phyloP scores from a whole-genome alignment of 2,888 invertebrate species.

The Ariolimax columbianus region DNA sequence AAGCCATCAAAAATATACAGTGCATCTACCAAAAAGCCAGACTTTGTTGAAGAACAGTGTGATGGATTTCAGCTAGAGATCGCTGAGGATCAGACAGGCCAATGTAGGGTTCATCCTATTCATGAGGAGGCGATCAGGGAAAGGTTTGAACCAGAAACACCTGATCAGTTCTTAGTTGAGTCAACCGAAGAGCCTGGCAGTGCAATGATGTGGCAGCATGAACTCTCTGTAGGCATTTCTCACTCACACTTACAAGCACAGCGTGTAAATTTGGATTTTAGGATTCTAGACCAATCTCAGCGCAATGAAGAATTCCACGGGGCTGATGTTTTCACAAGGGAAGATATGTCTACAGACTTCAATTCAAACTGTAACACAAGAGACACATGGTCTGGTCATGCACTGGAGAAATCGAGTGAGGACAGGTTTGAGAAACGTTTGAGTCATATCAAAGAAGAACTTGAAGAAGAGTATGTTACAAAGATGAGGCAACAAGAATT shows the following conservation, averaged over 20 bases:
- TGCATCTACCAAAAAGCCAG: slow-evolving; percentile 22
- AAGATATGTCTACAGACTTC: neutral
- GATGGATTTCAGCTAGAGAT: slow-evolving; percentile 48
- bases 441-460: slow-evolving; percentile 65
- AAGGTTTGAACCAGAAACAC: slow-evolving; percentile 55
- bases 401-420: slow-evolving; percentile 1
- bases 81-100: neutral
- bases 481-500: slow-evolving; percentile 62
- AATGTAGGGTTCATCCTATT: slow-evolving; percentile 44
- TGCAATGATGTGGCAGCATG: slow-evolving; percentile 43
- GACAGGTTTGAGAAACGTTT: slow-evolving; percentile 49
- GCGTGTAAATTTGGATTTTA: slow-evolving; percentile 32
- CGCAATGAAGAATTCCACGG: neutral
- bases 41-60: slow-evolving; percentile 48
- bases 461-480: slow-evolving; percentile 65
- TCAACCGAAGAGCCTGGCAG: slow-evolving; percentile 46
- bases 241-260: slow-evolving; percentile 17
- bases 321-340: neutral
- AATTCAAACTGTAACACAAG: slow-evolving; percentile 22
- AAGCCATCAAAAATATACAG: neutral
- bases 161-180: slow-evolving; percentile 36
- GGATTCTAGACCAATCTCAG: slow-evolving; percentile 3
- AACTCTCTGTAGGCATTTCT: slow-evolving; percentile 47
- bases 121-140: slow-evolving; percentile 39
- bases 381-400: neutral